phyloP scores from a whole-genome alignment of 2,888 invertebrate species.

The Drosophila hamatofila region DNA sequence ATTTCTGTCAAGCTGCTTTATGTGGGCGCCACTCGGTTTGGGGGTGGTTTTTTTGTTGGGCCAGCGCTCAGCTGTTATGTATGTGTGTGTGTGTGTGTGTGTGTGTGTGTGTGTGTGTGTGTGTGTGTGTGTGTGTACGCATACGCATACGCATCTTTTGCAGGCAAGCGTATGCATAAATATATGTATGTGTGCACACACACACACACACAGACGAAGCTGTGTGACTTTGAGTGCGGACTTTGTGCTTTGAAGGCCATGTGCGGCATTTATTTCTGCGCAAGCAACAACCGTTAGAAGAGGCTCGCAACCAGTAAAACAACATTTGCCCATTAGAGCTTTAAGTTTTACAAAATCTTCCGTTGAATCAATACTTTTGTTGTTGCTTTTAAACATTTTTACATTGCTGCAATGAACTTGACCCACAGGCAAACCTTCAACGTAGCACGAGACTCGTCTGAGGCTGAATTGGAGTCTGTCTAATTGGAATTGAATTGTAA shows the following conservation, averaged over 20 bases:
- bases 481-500: constrained; percentile 7
- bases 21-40: constrained; percentile 23
- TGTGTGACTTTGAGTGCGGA: constrained; percentile 31
- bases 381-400: background rate
- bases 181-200: background rate
- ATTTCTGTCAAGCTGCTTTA: constrained; percentile 32
- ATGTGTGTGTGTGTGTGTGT: background rate
- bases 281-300: constrained; percentile 38
- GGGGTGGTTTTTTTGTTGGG: constrained; percentile 58
- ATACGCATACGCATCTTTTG: constrained; percentile 6
- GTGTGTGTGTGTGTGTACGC: background rate
- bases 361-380: constrained; percentile 35
- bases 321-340: constrained; percentile 16
- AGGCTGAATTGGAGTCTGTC: background rate
- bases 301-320: constrained; percentile 12
- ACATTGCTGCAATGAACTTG: constrained; percentile 14
- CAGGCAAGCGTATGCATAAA: background rate
- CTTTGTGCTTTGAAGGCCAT: constrained; percentile 53
- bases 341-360: constrained; percentile 4
- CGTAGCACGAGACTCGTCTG: background rate
- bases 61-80: constrained; percentile 53
- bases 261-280: constrained; percentile 31
- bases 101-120: background rate
- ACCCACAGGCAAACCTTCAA: constrained; percentile 10
- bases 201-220: constrained; percentile 12